phyloP scores from a whole-genome alignment of 2,113 vertebrate genomes.

The Pimephales promelas region DNA sequence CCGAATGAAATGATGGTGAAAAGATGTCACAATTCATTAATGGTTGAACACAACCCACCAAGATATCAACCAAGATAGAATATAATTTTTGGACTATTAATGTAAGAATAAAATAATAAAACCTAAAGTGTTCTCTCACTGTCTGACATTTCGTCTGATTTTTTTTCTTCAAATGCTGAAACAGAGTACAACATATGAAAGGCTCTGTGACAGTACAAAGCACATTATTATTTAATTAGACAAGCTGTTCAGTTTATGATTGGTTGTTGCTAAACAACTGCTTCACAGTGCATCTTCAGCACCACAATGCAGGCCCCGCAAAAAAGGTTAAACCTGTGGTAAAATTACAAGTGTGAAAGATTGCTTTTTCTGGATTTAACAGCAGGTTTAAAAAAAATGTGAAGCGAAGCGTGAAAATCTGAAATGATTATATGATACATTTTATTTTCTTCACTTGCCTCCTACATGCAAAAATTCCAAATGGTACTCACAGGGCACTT shows the following conservation, averaged over 20 bases:
- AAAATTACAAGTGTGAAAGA: background rate
- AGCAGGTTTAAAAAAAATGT: background rate
- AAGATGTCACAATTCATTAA: background rate
- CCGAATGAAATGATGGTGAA: no score
- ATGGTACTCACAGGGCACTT: background rate
- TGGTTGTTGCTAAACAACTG: slow-evolving; percentile 11
- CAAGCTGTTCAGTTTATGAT: slow-evolving; percentile 18
- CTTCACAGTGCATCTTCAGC: background rate
- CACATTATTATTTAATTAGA: background rate
- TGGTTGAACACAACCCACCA: background rate
- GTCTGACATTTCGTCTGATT: background rate
- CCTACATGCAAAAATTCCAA: background rate
- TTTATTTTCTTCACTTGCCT: background rate
- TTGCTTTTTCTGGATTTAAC: background rate
- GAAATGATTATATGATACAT: background rate
- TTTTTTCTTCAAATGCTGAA: background rate
- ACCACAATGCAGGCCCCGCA: background rate
- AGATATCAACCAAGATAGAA: background rate
- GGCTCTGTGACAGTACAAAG: background rate
- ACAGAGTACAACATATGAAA: background rate
- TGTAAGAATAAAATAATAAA: background rate
- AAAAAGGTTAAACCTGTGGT: background rate
- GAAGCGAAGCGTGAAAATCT: background rate
- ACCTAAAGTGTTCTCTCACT: background rate
- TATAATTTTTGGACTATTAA: background rate